Evolutionary conservation across 2,888 invertebrate genomes (phyloP), one percentile per base, ranked within the genome.

Genomic region (Sesamia inferens): DNA sequence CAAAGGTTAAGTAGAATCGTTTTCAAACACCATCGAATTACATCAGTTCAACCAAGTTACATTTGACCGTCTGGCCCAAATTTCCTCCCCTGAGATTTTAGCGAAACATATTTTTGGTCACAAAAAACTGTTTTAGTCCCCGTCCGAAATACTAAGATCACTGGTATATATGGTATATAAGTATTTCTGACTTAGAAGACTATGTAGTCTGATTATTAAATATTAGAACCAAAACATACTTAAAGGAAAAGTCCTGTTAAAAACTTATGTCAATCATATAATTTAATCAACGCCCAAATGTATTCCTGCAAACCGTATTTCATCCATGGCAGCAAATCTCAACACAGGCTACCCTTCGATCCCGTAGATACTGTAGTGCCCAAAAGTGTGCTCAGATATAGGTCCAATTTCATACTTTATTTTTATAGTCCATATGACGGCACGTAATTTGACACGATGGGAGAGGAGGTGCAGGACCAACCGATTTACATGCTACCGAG

Each of bases 1-100:
- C 68, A 78, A 82, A 84, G 76, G 76, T 82, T 66, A 74, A 64
- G 63, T 67, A 31, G 58, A 62, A 62, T 82, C 72, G 78, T 76
- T 78, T 67, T 24, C 62, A 64, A 83, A 83, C 76, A 77, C 77
- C 61, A 71, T 76, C n/a, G 62, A 71, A 79, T 74, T 3, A 59
- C 64, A 55, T 83, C 71, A 78, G 66, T 75, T 55, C 22, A n/a
- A 68, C 51, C n/a, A 57, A 77, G 67, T 72, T 71, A 74, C 54
- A 42, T 74, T 71, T 82, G 39, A 7, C 6, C 39, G 7, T 39
- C 5, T 39, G 57, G 42, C 62, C 70, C 70, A 70, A 71, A 66
- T 22, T 62, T 22, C 71, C 47, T 73, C 54, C 54, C 39, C 24
- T 22, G 31, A 64, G 62, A 59, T 6, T 24, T 39, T 55, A n/a